Evolutionary conservation across 2,797 vertebrate genomes (phyloP), one percentile per base, ranked within the genome.

Genomic region (Agapornis canus): DNA sequence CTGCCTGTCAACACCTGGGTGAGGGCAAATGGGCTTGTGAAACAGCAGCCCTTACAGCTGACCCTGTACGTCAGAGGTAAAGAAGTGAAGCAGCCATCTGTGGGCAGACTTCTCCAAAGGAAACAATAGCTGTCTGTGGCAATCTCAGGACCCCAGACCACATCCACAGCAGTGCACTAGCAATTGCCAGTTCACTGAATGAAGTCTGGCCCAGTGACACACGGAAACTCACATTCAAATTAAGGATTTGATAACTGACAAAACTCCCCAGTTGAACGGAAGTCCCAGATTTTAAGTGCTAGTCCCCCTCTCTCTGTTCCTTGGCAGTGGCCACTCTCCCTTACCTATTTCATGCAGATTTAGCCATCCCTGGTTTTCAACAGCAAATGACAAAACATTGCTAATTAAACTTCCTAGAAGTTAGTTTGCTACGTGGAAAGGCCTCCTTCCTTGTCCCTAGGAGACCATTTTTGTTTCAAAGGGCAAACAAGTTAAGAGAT

Each of bases 1-100:
- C 21, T 80, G 10, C 21, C 22, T 81, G 6, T 23, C 4, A 2
- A 42, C 27, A 42, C 4, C 19, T 5, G 9, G 3, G 3, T 1
- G 1, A 65, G 13, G 32, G 29, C 19, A 35, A 52, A 15, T 9
- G 4, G 13, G 13, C 43, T 61, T 45, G 27, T 5, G 2, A 78
- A 78, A 42, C 11, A 83, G 31, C 13, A 37, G 15, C 29, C 14
- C 11, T 64, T 54, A 31, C 10, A 40, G 15, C 3, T 32, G 25
- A 81, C 13, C 39, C 29, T 65, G n/a, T 13, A 2, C 4, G 5
- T 21, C 11, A 20, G 42, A 71, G 22, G 9, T n/a, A 9, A 8
- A 68, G 31, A 61, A 52, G 5, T 13, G 2, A 32, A 43, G 26
- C 1, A 1, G 27, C 9, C 3, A 5, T 31, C 21, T 64, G 16